Conservation (phyloP, 2,113 vertebrate species). For the Vulpes ferrilata region DNA sequence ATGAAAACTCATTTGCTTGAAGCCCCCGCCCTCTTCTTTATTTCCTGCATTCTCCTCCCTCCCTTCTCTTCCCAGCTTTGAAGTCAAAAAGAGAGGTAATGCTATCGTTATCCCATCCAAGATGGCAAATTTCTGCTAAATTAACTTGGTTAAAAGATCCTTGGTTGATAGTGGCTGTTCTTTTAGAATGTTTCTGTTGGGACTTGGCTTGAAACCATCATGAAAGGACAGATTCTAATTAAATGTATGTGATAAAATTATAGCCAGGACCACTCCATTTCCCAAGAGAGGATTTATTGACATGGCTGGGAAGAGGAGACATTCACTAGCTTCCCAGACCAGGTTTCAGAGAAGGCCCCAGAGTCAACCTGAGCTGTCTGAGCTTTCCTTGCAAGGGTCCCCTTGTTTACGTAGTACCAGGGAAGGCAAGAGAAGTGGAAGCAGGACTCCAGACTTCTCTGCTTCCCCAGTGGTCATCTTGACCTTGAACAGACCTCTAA, state of each 20-base stretch:
- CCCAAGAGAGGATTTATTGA: constrained; percentile 53
- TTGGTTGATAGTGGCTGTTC: constrained; percentile 63
- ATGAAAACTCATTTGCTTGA: constrained; percentile 76
- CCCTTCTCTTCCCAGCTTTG: constrained; percentile 64
- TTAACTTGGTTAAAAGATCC: constrained; percentile 71
- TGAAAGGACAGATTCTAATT: constrained; percentile 73
- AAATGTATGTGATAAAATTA: constrained; percentile 72
- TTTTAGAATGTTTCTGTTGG: constrained; percentile 72
- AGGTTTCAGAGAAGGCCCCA: background rate
- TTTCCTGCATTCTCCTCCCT: constrained; percentile 57
- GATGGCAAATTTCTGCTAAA: constrained; percentile 74
- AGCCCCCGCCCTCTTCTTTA: constrained; percentile 75
- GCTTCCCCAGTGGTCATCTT: background rate
- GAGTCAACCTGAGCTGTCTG: background rate
- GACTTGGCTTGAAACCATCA: constrained; percentile 68
- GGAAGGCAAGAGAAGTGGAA: background rate
- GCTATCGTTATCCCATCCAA: constrained; percentile 56
- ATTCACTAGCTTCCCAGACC: background rate
- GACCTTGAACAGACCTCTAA: constrained; percentile 58
- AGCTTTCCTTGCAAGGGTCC: background rate
- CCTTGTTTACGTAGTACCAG: background rate
- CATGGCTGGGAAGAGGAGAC: background rate
- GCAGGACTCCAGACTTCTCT: background rate
- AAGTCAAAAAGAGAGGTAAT: constrained; percentile 68
- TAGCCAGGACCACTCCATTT: constrained; percentile 54